These are phyloP conservation scores for Notolepis coatsorum DNA, from an alignment of 2,797 vertebrate species.

Conservation along the genomic window DNA sequence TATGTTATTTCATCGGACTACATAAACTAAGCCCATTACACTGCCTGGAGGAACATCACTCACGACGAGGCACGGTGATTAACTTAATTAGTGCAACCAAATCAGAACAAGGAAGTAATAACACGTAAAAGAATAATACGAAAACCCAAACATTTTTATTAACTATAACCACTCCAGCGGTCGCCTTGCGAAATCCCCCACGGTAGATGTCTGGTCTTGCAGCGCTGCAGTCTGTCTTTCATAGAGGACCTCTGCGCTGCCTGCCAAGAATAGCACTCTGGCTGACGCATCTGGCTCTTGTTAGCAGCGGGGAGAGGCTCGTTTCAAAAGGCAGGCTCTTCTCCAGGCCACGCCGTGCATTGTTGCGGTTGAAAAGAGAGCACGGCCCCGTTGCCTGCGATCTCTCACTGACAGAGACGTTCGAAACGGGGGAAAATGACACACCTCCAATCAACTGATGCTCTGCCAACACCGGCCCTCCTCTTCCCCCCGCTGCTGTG, in stretches of 20 bases:
- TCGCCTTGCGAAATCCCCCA: conserved; percentile 53
- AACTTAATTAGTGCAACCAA: conserved; percentile 54
- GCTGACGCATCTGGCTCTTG: conserved; percentile 77
- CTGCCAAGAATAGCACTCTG: conserved; percentile 79
- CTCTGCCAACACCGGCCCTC: conserved; percentile 59
- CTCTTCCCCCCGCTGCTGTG: conserved; percentile 36
- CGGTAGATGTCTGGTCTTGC: conserved; percentile 55
- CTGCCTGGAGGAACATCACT: conserved; percentile 23
- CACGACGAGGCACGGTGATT: conserved; percentile 44
- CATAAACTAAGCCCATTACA: conserved; percentile 26
- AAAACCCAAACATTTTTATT: conserved; percentile 73
- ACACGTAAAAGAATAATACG: conserved; percentile 66
- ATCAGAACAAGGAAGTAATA: conserved; percentile 60
- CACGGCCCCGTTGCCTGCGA: conserved; percentile 43
- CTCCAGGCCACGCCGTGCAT: conserved; percentile 50
- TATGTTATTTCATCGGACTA: conserved; percentile 22
- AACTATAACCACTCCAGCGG: conserved; percentile 62
- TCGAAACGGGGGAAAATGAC: conserved; percentile 59
- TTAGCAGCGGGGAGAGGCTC: conserved; percentile 72
- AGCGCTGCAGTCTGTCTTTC: conserved; percentile 71
- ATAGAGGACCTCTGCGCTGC: conserved; percentile 44
- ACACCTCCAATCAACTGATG: conserved; percentile 69
- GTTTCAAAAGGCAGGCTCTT: conserved; percentile 60
- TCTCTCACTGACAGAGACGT: conserved; percentile 64
- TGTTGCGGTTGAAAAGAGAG: conserved; percentile 59